These are phyloP conservation scores for Lasioglossum baleicum DNA, from an alignment of 1,140 invertebrate species.

Conservation along the genomic window DNA sequence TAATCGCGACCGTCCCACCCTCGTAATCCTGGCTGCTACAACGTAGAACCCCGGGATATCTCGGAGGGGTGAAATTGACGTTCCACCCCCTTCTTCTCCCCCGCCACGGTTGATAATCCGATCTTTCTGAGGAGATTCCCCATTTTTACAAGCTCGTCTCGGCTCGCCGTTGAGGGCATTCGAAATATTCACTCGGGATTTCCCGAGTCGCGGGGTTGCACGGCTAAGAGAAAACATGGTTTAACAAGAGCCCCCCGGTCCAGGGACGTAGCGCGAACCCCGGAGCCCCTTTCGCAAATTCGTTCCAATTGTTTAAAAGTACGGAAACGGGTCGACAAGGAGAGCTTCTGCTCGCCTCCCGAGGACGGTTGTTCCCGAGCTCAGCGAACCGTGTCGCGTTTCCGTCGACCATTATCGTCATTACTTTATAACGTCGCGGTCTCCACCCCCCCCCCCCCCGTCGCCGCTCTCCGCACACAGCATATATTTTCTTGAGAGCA, in stretches of 20 bases:
- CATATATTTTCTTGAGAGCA: conserved; percentile 41
- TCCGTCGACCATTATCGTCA: conserved; percentile 35
- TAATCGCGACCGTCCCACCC: conserved; percentile 62
- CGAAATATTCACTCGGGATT: conserved; percentile 46
- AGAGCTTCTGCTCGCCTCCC: not conserved
- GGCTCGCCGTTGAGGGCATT: conserved; percentile 29
- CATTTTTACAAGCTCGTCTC: conserved; percentile 66
- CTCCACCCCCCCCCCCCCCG: not conserved
- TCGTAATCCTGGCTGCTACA: conserved; percentile 52
- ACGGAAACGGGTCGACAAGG: conserved; percentile 2
- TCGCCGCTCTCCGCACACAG: too few species aligned
- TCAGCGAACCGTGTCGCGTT: conserved; percentile 25
- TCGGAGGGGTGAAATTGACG: conserved; percentile 18
- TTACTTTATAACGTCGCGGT: conserved; percentile 37
- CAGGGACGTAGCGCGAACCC: too few species aligned
- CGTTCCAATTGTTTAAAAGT: conserved; percentile 49
- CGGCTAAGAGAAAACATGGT: not conserved
- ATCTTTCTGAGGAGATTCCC: conserved; percentile 59
- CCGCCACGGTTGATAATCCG: conserved; percentile 55
- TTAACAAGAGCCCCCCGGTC: not conserved
- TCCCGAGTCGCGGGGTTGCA: not conserved
- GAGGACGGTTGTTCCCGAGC: not conserved
- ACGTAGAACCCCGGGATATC: not conserved
- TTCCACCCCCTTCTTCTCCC: not conserved
- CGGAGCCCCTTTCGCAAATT: not conserved